Base-by-base conservation (phyloP, 2,113 vertebrate species). In the Pedionomus torquatus region DNA sequence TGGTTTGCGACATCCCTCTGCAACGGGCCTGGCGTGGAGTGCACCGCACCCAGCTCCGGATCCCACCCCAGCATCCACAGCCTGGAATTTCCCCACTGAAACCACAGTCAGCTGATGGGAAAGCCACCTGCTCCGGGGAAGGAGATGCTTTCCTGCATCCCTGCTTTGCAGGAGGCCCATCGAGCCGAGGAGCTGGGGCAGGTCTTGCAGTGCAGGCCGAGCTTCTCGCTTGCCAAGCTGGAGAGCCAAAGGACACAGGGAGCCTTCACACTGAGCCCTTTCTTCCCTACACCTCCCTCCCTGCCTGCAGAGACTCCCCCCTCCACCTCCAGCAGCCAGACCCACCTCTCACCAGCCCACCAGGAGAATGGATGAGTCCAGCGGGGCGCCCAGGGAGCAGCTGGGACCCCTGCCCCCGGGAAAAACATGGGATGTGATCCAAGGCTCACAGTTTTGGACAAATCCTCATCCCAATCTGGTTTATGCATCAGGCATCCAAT, bases 11-110 rank as follows among this genome's bases (percentile, higher is more conserved):
- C 52, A 39, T 26, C 46, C 31, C 52, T 48, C 60, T 30, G 43
- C 3, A 17, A 0, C 1, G 1, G 71, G 43, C 14, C 55, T 19
- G 49, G 24, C 0, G 3, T 0, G 5, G 31, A 49, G 66, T 1
- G 41, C 54, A 79, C 52, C 0, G 0, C 41, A 57, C 31, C 35
- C 4, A 0, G 61, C 61, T 58, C 65, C 60, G 35, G n/a, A 52
- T 64, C 26, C 65, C 21, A 48, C 39, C 51, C 52, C 33, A 4
- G 61, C 43, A 64, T 48, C 77, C 25, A 3, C 37, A 41, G 21
- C 37, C 61, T 84, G 55, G 49, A 76, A 77, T 41, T 57, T 77
- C 64, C 51, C 51, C 76, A 52, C 30, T 12, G 23, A 77, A 87
- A 77, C 30, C 0, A 0, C 44, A 37, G 23, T 28, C 1, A 1